Evolutionary conservation across 2,888 invertebrate genomes (phyloP), one percentile per base, ranked within the genome.

Genomic region (Rhogogaster chlorosoma): DNA sequence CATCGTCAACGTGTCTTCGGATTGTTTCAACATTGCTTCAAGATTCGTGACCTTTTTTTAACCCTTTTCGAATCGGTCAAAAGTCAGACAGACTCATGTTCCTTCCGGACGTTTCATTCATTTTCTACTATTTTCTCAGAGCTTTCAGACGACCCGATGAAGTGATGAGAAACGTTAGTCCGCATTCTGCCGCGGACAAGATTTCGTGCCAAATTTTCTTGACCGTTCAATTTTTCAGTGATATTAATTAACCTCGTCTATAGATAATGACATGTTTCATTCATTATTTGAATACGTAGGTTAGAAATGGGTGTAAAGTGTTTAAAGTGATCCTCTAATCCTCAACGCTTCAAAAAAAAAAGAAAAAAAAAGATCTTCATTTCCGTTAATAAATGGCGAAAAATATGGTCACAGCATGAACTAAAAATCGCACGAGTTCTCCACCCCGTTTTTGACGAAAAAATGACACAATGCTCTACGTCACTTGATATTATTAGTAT

Each of bases 191-290:
- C 18, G n/a, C 22, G 7, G 77, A 7, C 0, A 36, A 61, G 22
- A 61, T 80, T 22, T 61, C 36, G 61, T 80, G 61, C 80, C 80
- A 61, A 80, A 80, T 80, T 80, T 26, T 80, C 61, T 36, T 80
- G 22, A 57, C 6, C 38, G 12, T 29, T 38, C 26, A 7, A 57
- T 38, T 80, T 61, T 15, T 2, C 15, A 32, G 9, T 53, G 29
- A 53, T 32, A 67, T 77, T 18, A 49, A 26, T 29, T 12, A 53
- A 77, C 29, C 75, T 10, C 12, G 26, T 18, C 45, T 26, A 45
- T 75, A n/a, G n/a, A n/a, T n/a, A n/a, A n/a, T 29, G 0, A 26
- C 49, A 12, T 45, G 29, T n/a, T 71, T n/a, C 15, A 3, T 45
- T 12, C 12, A 45, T 0, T 42, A 42, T 42, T 42, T 2, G 36